These are phyloP conservation scores for Apodemia zela DNA, from an alignment of 2,888 invertebrate species.

Conservation along the genomic window DNA sequence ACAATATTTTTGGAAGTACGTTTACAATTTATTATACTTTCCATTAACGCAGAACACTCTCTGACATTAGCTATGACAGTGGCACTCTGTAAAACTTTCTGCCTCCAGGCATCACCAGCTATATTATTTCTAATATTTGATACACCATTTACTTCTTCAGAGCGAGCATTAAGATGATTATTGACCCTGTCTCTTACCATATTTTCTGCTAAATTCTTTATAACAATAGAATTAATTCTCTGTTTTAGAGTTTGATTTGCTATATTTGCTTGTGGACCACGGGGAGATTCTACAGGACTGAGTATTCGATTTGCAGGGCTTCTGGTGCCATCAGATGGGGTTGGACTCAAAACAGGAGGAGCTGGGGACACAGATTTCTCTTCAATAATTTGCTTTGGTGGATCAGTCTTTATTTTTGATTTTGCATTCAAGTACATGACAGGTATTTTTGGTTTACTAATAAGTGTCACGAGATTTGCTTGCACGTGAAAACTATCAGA, in stretches of 20 bases:
- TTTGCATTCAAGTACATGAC: constrained; percentile 78
- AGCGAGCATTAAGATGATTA: constrained; percentile 69
- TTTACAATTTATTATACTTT: constrained; percentile 84
- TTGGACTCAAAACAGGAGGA: constrained; percentile 65
- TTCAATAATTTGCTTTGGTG: constrained; percentile 70
- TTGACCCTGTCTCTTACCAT: constrained; percentile 78
- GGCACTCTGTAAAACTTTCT: constrained; percentile 89
- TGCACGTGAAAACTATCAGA: constrained; percentile 97
- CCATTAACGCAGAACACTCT: constrained; percentile 88
- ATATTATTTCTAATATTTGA: constrained; percentile 64
- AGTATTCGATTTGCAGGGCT: constrained; percentile 74
- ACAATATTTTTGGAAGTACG: constrained; percentile 82
- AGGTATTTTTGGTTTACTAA: constrained; percentile 87
- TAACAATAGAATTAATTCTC: constrained; percentile 91
- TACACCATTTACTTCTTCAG: constrained; percentile 67
- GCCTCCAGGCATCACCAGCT: constrained; percentile 88
- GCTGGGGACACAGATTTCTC: constrained; percentile 59
- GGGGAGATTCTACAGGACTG: constrained; percentile 75
- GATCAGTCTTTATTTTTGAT: constrained; percentile 71
- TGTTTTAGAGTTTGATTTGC: constrained; percentile 91
- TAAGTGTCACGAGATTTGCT: constrained; percentile 92
- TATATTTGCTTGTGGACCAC: constrained; percentile 69
- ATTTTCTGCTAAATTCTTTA: constrained; percentile 94
- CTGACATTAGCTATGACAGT: constrained; percentile 89
- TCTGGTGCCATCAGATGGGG: constrained; percentile 67